Evolutionary conservation across 2,113 vertebrate species (phyloP), one percentile per base, ranked within the genome.

Genomic region (Colaptes auratus): DNA sequence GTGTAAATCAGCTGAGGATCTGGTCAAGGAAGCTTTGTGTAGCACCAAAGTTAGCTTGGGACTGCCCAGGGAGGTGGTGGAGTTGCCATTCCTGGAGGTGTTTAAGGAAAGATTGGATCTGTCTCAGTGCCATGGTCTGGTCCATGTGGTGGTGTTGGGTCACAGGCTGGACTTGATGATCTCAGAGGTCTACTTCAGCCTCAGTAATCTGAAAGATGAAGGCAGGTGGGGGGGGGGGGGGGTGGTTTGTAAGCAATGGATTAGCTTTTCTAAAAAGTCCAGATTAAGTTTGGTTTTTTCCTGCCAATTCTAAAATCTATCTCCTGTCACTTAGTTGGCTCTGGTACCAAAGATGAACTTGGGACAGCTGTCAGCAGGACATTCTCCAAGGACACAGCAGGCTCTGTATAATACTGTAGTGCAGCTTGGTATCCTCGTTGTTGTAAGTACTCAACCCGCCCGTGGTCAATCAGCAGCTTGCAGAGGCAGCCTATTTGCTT

Each of bases 281-380:
- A 86, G 25, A 2, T 35, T 35, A 33, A 30, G 8, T 67, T 75
- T 80, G 42, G 15, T 6, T 5, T 46, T 65, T 27, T 59, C 35
- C 64, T 88, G 67, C 18, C 50, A 50, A n/a, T 93, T 90, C 31
- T 36, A 81, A 63, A 91, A 77, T 75, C 67, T 82, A 44, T 71
- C 42, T 94, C 64, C 35, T 71, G 66, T 97, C 75, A 97, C 12
- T 13, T 12, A 50, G 59, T 36, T 92, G 86, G 59, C 50, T 96
- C 80, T 83, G 87, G 28, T 60, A 82, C 39, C 74, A 94, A 85
- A 86, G 94, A 69, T 28, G 48, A 71, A 42, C 89, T 82, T 72
- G 98, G 98, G 27, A 99, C 75, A 30, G 99, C 99, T 36, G 98
- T 99, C 82, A 99, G 96, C n/a, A 99, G 94, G 24, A 99, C 98